Percentiles rank a stretch among this genome's conserved stretches.
These are phyloP conservation scores for Drosophila nr. perissopoda DNA, from an alignment of 2,888 invertebrate species.

Conservation along the genomic window DNA sequence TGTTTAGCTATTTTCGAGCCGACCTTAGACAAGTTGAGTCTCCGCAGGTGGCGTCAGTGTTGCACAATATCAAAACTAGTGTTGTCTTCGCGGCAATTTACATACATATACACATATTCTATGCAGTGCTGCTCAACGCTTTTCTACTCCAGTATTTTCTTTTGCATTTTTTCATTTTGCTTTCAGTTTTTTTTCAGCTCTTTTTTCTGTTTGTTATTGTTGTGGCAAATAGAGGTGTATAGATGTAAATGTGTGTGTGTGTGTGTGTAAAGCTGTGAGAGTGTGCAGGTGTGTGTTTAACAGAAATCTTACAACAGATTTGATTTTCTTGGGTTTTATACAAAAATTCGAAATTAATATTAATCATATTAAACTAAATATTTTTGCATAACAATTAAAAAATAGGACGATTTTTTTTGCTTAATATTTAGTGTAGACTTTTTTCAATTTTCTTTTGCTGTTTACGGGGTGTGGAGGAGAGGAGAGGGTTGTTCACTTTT, in stretches of 20 bases:
- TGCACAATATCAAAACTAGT: conserved; percentile 35
- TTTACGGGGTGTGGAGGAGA: not conserved
- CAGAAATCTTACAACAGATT: conserved; percentile 81
- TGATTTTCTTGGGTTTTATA: conserved; percentile 42
- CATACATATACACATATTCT: not conserved
- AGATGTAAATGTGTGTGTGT: not conserved
- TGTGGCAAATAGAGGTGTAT: conserved; percentile 5
- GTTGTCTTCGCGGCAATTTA: conserved; percentile 20
- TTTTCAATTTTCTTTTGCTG: conserved; percentile 9
- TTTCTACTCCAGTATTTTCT: conserved; percentile 21
- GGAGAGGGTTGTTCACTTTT: not conserved
- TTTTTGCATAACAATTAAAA: conserved; percentile 66
- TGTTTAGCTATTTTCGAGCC: conserved; percentile 20
- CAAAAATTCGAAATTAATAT: conserved; percentile 52
- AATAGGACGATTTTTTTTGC: conserved; percentile 67
- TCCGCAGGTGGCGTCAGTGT: conserved; percentile 78
- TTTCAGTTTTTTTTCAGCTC: conserved; percentile 23
- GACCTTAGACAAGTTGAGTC: conserved; percentile 83
- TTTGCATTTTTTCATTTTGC: conserved; percentile 9
- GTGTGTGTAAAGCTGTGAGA: not conserved
- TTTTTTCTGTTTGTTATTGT: conserved; percentile 6
- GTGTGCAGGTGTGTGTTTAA: conserved; percentile 15
- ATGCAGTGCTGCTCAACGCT: conserved; percentile 11
- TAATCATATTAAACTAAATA: conserved; percentile 65
- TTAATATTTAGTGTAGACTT: conserved; percentile 45